Base-by-base conservation (phyloP, 2,113 vertebrate species). In the Picathartes gymnocephalus region DNA sequence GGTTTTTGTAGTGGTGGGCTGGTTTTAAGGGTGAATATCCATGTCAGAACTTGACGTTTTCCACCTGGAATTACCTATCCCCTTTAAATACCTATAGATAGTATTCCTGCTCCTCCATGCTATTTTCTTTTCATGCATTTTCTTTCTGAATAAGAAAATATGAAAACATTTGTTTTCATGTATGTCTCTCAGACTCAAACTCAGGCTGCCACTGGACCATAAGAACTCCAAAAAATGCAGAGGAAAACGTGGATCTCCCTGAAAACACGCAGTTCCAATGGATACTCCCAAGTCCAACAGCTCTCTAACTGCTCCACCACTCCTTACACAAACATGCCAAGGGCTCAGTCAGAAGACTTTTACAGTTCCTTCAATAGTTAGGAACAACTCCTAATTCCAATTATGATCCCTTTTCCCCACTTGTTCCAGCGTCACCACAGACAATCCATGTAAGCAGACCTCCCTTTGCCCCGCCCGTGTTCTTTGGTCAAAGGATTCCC, bases 381-480 rank as follows among this genome's bases (percentile, higher is more conserved):
- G 23, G 42, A 73, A n/a, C 4, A 3, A 64, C 37, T 18, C 40
- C 25, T 4, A 35, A 42, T 35, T 72, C 40, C 79, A 25, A 7
- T 25, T 3, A 47, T 20, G 11, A 21, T 18, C 2, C 53, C n/a
- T 80, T 88, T 58, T 39, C 3, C 13, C 44, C 35, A 16, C 42
- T 35, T 69, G 33, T 33, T 73, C 50, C 50, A 87, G 44, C 18
- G 60, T 3, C 39, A 37, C 6, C 47, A 60, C 27, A 64, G 25
- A 22, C 11, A 19, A 50, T 13, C 7, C 4, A 0, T 4, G 39
- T 0, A 13, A 35, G 39, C 15, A 62, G 47, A 37, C n/a, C 17
- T 68, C 56, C 71, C 73, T 57, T 11, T 40, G 23, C 54, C 39
- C 8, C n/a, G 51, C 40, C 42, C 3, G 0, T 24, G 48, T 25